phyloP scores from a whole-genome alignment of 2,888 invertebrate genomes.

The Thereva nobilitata region DNA sequence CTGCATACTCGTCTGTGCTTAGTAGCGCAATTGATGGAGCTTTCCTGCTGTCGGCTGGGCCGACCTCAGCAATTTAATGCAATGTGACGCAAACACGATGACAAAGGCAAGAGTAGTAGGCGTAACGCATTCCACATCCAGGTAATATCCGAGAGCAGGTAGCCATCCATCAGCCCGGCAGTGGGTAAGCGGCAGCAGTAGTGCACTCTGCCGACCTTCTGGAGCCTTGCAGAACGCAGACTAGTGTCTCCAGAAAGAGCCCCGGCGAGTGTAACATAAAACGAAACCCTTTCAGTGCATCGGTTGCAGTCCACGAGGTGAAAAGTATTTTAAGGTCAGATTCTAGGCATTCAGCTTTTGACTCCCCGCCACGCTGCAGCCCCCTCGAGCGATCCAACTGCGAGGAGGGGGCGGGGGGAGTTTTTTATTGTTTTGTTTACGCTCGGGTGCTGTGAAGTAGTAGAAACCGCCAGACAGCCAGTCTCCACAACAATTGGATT shows the following conservation, averaged over 20 bases:
- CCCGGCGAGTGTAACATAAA: conserved; percentile 15
- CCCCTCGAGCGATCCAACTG: not conserved
- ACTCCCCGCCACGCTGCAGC: not conserved
- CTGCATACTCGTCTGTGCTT: conserved; percentile 8
- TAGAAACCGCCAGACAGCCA: too few relatives aligned
- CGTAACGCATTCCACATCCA: conserved; percentile 27
- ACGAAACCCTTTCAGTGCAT: conserved; percentile 14
- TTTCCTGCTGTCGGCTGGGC: not conserved
- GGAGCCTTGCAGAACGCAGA: conserved; percentile 13
- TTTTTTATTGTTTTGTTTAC: too few relatives aligned
- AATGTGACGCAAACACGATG: conserved; percentile 17
- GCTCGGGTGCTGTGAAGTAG: too few relatives aligned
- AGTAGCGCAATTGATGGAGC: conserved; percentile 9
- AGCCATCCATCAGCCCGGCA: conserved; percentile 25
- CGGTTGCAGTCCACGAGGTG: conserved; percentile 21
- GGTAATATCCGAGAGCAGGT: conserved; percentile 18
- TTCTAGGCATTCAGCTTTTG: not conserved
- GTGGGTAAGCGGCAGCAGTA: not conserved
- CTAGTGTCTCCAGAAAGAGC: conserved; percentile 8
- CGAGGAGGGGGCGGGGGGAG: not conserved
- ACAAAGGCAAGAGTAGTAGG: conserved; percentile 19
- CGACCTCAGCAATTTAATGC: conserved; percentile 22
- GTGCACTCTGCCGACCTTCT: conserved; percentile 1
- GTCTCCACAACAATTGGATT: too few relatives aligned
- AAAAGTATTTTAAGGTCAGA: conserved; percentile 34